A percentile compares a stretch with the other conserved stretches of the same genome.
Conservation (phyloP, 2,888 invertebrate species). For the Maniola hyperantus region DNA sequence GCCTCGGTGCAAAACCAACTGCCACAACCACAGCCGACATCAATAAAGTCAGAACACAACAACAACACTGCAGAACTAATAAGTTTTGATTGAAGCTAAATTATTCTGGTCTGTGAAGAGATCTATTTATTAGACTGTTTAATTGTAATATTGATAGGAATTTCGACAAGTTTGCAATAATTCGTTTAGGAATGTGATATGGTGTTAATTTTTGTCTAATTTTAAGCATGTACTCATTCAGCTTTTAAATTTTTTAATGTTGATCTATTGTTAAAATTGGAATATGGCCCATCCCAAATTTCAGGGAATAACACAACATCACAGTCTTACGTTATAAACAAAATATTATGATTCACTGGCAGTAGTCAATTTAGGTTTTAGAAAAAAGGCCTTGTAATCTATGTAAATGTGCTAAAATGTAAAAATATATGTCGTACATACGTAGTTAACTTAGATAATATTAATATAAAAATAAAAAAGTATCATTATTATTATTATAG, state of each 20-base stretch:
- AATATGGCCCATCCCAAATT: constrained; percentile 19
- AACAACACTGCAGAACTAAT: constrained; percentile 89
- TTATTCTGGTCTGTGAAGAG: constrained; percentile 41
- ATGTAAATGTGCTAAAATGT: constrained; percentile 75
- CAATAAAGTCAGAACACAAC: constrained; percentile 68
- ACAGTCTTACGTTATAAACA: constrained; percentile 41
- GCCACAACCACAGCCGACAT: constrained; percentile 53
- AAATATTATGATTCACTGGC: constrained; percentile 36
- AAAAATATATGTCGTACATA: constrained; percentile 60
- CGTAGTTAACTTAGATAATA: constrained; percentile 59
- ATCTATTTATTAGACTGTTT: constrained; percentile 60
- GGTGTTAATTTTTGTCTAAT: constrained; percentile 34
- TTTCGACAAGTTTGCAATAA: constrained; percentile 34
- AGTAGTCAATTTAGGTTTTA: constrained; percentile 47
- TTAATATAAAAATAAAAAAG: constrained; percentile 43
- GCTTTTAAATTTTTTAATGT: constrained; percentile 36
- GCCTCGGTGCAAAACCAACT: constrained; percentile 44
- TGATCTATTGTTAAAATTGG: constrained; percentile 34
- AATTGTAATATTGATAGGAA: constrained; percentile 40
- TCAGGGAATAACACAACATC: constrained; percentile 33
- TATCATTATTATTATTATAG: constrained; percentile 45
- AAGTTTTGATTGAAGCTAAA: constrained; percentile 86
- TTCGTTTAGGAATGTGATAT: constrained; percentile 34
- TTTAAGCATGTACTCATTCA: constrained; percentile 37
- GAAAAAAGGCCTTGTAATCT: constrained; percentile 68